These are phyloP conservation scores for Euplexia lucipara DNA, from an alignment of 2,888 invertebrate species.

Conservation along the genomic window DNA sequence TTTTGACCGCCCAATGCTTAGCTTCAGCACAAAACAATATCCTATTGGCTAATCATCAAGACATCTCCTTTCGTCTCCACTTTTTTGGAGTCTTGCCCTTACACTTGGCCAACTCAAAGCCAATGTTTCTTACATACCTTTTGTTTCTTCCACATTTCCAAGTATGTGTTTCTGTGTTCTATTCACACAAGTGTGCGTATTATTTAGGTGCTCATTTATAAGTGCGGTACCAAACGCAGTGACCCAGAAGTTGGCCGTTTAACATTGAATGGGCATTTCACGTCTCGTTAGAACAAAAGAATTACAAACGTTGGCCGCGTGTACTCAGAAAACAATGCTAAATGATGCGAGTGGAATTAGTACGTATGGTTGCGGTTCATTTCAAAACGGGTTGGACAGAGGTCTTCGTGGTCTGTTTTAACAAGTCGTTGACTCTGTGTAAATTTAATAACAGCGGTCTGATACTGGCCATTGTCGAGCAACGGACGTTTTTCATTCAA, in stretches of 20 bases:
- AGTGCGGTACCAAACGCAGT: conserved; percentile 61
- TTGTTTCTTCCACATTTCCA: conserved; percentile 15
- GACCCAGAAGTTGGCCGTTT: conserved; percentile 78
- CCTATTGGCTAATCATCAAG: no score
- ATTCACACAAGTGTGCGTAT: conserved; percentile 15
- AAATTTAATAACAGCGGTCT: background rate
- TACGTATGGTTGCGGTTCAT: conserved; percentile 43
- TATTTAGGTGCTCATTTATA: conserved; percentile 46
- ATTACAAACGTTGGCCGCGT: conserved; percentile 67
- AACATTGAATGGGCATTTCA: conserved; percentile 84
- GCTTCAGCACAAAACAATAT: no score
- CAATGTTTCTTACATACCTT: conserved; percentile 4
- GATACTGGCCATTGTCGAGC: background rate
- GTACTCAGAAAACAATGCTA: conserved; percentile 59
- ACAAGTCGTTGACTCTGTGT: background rate
- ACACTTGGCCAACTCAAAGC: background rate
- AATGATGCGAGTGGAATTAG: conserved; percentile 63
- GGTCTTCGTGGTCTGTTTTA: background rate
- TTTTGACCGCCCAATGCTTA: no score
- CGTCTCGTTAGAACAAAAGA: conserved; percentile 79
- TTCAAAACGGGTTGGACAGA: conserved; percentile 22
- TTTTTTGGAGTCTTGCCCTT: no score
- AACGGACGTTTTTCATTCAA: background rate
- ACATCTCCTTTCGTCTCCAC: no score
- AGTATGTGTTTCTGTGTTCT: conserved; percentile 2